Percentiles rank a stretch among this genome's conserved stretches.
Conservation (phyloP, 2,888 invertebrate genomes). For the Peribatodes rhomboidaria region DNA sequence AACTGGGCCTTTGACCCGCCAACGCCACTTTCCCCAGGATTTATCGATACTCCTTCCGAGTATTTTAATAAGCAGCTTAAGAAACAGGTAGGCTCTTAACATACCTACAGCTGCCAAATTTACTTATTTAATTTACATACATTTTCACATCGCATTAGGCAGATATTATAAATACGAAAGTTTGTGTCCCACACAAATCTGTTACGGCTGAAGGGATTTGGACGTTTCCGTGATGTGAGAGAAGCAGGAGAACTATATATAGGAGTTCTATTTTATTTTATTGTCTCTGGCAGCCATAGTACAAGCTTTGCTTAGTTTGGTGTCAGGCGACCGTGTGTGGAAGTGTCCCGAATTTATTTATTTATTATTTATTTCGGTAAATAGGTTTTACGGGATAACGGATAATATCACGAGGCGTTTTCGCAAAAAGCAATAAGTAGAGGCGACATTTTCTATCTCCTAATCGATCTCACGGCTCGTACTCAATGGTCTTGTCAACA, state of each 20-base stretch:
- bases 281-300: too few relatives aligned
- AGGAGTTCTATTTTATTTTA: too few relatives aligned
- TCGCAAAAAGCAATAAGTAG: background rate
- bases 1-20: constrained; percentile 40
- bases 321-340: too few relatives aligned
- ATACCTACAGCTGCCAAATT: too few relatives aligned
- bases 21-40: constrained; percentile 36
- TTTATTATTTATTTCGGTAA: too few relatives aligned
- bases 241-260: too few relatives aligned
- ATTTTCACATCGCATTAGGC: background rate
- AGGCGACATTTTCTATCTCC: background rate
- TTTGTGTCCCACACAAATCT: background rate
- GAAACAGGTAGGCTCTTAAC: background rate
- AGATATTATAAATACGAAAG: background rate
- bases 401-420: background rate
- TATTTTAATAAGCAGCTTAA: constrained; percentile 19
- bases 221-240: too few relatives aligned
- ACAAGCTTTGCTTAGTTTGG: too few relatives aligned
- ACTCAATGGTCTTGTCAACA: constrained; percentile 30
- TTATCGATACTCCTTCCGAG: constrained; percentile 28
- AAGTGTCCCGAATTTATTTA: too few relatives aligned
- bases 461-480: constrained; percentile 16
- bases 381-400: background rate
- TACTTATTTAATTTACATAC: background rate
- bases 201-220: too few relatives aligned